Base-by-base conservation (phyloP, 92 coral and sea anemone species). In the Blastomussa wellsi region DNA sequence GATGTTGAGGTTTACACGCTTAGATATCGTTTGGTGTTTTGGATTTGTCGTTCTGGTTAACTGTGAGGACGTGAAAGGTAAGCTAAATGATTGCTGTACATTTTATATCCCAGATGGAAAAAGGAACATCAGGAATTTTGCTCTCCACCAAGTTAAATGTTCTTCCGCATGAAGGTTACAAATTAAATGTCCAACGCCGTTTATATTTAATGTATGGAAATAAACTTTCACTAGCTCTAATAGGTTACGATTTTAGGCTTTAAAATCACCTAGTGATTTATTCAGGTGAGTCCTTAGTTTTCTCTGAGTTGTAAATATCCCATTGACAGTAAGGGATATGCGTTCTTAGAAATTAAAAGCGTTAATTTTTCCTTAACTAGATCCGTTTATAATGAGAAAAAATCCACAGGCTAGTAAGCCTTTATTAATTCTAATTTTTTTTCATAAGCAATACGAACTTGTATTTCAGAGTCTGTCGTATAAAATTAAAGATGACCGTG, bases 11-110 rank as follows among this genome's bases (percentile, higher is more conserved):
- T 10, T 53, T 22, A 31, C 19, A 9, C 20, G 9, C 10, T 20
- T 77, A 37, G 24, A 57, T 9, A 77, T 77, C 41, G 11, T 77
- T 33, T 77, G 66, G 68, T 22, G 12, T 28, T 77, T 11, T 33
- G 48, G 16, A n/a, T 19, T 77, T 77, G 31, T 77, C 39, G 17
- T 15, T 13, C 69, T 77, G 44, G 31, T 77, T 52, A 52, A 77
- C 19, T 36, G 28, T 14, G 47, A 22, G 49, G 69, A 68, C 19
- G 16, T 37, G 19, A 14, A 35, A 77, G 81, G 81, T 77, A 52
- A 35, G 81, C 8, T 29, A 77, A 35, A 33, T 29, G 16, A 77
- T 35, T 52, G 51, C 12, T 52, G 19, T 74, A 48, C 1, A 52
- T 33, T 77, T 77, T 52, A 8, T 37, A 36, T 70, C 48, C n/a